phyloP scores from a whole-genome alignment of 2,113 vertebrate genomes.

The Onychostruthus taczanowskii region DNA sequence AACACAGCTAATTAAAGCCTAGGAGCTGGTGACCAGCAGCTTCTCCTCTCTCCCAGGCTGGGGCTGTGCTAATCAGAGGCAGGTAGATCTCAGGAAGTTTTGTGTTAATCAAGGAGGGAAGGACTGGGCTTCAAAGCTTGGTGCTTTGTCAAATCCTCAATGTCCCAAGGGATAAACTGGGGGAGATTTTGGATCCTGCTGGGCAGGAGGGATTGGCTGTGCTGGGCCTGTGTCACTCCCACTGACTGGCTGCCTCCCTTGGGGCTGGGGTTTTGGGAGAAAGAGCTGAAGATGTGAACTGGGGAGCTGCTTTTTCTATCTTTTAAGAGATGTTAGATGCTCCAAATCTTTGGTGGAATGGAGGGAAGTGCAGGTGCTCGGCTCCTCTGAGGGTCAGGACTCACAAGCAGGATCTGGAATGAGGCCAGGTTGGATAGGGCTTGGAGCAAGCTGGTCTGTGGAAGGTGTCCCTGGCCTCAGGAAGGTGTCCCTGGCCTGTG shows the following conservation, averaged over 20 bases:
- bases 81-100: background rate
- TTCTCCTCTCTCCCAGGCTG: background rate
- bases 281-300: background rate
- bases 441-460: background rate
- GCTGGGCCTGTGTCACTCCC: background rate
- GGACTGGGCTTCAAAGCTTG: background rate
- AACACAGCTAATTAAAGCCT: conserved; percentile 42
- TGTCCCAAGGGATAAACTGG: background rate
- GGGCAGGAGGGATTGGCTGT: background rate
- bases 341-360: background rate
- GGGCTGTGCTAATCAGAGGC: background rate
- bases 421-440: background rate
- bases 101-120: background rate
- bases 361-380: background rate
- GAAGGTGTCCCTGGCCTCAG: background rate
- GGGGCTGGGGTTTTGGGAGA: background rate
- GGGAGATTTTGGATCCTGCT: background rate
- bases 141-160: background rate
- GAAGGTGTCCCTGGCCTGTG: background rate
- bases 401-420: background rate
- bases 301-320: background rate
- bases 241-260: background rate
- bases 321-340: background rate
- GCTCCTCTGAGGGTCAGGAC: background rate
- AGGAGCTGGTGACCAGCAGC: background rate